Base-by-base conservation (phyloP, 2,888 invertebrate species). In the Scaeva pyrastri region DNA sequence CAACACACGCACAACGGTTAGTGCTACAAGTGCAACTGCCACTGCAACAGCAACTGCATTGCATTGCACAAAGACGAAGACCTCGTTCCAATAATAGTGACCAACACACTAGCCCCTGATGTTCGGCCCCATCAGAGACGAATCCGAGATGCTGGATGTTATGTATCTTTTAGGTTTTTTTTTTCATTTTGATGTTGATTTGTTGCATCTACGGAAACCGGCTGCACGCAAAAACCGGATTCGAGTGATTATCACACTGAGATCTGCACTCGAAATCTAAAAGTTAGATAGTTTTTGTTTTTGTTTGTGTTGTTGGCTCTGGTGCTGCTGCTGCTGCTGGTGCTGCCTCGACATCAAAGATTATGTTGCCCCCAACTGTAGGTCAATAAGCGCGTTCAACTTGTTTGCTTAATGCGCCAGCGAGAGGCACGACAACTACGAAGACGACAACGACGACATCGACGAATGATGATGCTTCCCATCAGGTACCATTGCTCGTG, bases 361-460 rank as follows among this genome's bases (percentile, higher is more conserved):
- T 82, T 82, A 86, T 86, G 81, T 86, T 86, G 86, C 86, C 86
- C 82, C 81, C 86, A 86, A 86, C 86, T 86, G 86, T 86, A 86
- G 86, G 86, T 86, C 86, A 86, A 86, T 71, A 86, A 86, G 86
- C 86, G 86, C 77, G 86, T 86, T 82, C 86, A 78, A 82, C 81
- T 86, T 71, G 86, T 82, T 86, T 74, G 81, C 50, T 58, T 74
- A 78, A 82, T 77, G 78, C 62, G 77, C 66, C 39, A 52, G 39
- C 36, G 52, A 52, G 68, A 36, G 39, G 75, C 68, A 68, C 70
- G 19, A 45, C 41, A 10, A 55, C 39, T 14, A 52, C 14, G 0
- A 50, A 12, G 7, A 31, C 26, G 0, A 48, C 48, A 26, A 48
- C 23, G 16, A 36, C 52, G 50, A 43, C 26, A 21, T 26, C 21